These are phyloP conservation scores for Drosophila pseudotalamancana DNA, from an alignment of 2,888 invertebrate genomes.

Conservation along the genomic window DNA sequence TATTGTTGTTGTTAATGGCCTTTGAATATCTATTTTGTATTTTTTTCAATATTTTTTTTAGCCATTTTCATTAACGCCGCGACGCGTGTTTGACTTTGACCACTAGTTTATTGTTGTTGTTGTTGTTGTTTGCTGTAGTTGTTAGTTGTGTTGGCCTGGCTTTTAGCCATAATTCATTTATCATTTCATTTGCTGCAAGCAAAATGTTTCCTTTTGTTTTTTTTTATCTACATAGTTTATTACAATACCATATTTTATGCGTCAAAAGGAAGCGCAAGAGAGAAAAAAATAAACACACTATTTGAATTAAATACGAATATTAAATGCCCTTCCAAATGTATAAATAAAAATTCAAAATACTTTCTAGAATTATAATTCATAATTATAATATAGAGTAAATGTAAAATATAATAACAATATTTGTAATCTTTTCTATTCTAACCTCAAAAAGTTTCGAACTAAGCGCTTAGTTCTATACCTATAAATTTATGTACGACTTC, in stretches of 20 bases:
- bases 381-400: background rate
- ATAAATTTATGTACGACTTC: too few species aligned
- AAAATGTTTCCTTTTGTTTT: slow-evolving; percentile 18
- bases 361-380: background rate
- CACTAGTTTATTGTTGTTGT: slow-evolving; percentile 30
- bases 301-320: background rate
- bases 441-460: too few species aligned
- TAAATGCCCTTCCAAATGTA: background rate
- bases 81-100: slow-evolving; percentile 38
- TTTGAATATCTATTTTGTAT: slow-evolving; percentile 38
- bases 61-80: slow-evolving; percentile 35
- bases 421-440: too few species aligned
- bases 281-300: background rate
- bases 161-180: slow-evolving; percentile 54
- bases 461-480: too few species aligned
- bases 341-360: background rate
- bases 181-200: slow-evolving; percentile 28
- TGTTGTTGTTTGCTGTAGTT: slow-evolving; percentile 7
- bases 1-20: slow-evolving; percentile 41
- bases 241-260: slow-evolving; percentile 34
- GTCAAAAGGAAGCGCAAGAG: slow-evolving; percentile 26
- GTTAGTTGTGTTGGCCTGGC: slow-evolving; percentile 27
- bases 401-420: background rate
- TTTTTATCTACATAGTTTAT: slow-evolving; percentile 27
- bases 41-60: background rate